These are phyloP conservation scores for Tauraco hartlaubi DNA, from an alignment of 2,797 vertebrate species.

Conservation along the genomic window DNA sequence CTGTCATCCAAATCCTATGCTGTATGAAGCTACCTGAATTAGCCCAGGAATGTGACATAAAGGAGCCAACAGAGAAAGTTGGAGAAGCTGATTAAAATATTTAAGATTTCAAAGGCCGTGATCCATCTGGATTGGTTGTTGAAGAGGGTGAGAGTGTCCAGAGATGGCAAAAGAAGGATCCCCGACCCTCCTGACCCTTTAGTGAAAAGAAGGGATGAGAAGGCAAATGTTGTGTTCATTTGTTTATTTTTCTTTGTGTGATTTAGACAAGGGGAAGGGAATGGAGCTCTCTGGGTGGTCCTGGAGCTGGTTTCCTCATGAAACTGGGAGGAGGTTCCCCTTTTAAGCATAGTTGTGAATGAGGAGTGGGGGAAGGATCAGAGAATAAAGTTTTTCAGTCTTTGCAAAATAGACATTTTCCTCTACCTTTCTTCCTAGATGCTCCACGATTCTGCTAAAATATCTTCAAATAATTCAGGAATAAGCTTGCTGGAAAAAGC, in stretches of 20 bases:
- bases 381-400: neutral
- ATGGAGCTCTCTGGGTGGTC: constrained; percentile 66
- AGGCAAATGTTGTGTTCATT: constrained; percentile 69
- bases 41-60: constrained; percentile 55
- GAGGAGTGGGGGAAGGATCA: neutral
- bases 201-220: constrained; percentile 66
- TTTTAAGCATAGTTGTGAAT: constrained; percentile 6
- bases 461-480: neutral
- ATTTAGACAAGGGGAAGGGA: constrained; percentile 54
- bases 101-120: constrained; percentile 57
- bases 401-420: neutral
- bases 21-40: constrained; percentile 34
- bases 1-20: neutral
- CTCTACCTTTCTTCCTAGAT: neutral
- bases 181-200: constrained; percentile 58
- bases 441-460: neutral
- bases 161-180: constrained; percentile 53
- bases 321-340: neutral
- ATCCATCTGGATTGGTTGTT: constrained; percentile 57
- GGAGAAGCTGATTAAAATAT: constrained; percentile 64
- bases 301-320: constrained; percentile 32
- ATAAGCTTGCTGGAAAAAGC: neutral
- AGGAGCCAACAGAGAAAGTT: constrained; percentile 46
- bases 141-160: constrained; percentile 50
- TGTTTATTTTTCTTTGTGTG: constrained; percentile 73